A percentile compares a stretch with the other conserved stretches of the same genome.
Evolutionary conservation across 2,888 invertebrate species (phyloP).

Genomic region (Folsomia candida): DNA sequence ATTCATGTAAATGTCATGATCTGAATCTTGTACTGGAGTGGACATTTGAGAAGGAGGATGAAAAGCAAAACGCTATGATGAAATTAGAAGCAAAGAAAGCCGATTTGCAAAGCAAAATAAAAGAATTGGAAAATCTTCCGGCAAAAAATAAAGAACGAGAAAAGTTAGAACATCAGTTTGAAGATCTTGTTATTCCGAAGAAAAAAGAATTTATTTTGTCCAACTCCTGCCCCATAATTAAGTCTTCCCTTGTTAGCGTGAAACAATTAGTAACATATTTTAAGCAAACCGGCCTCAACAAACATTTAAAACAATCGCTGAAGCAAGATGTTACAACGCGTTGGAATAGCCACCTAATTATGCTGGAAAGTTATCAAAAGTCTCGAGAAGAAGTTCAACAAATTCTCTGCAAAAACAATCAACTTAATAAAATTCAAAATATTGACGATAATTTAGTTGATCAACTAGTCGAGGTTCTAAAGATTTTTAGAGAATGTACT

Average conservation of each 20-base stretch:
- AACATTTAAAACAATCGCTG: not conserved
- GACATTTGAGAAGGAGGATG: too few species aligned
- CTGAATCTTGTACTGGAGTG: not conserved
- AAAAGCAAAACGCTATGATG: too few species aligned
- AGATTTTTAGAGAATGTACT: slow-evolving; percentile 15
- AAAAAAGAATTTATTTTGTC: slow-evolving; percentile 9
- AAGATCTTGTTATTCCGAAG: too few species aligned
- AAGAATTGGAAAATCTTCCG: too few species aligned
- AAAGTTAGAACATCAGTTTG: too few species aligned
- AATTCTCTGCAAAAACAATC: slow-evolving; percentile 8
- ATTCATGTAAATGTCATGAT: slow-evolving; percentile 11
- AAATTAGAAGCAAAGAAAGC: too few species aligned
- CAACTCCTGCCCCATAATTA: not conserved
- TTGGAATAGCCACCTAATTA: slow-evolving; percentile 13
- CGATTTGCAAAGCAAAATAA: too few species aligned
- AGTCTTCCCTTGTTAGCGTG: not conserved
- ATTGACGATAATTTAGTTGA: not conserved
- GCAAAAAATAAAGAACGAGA: too few species aligned
- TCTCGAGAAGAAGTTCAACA: not conserved
- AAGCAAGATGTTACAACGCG: slow-evolving; percentile 22
- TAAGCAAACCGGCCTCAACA: slow-evolving; percentile 1
- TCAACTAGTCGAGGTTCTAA: slow-evolving; percentile 10
- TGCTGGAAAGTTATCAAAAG: slow-evolving; percentile 15
- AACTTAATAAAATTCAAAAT: not conserved
- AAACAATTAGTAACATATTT: slow-evolving; percentile 17